Conservation (phyloP, 2,113 vertebrate species). For the Sardina pilchardus region DNA sequence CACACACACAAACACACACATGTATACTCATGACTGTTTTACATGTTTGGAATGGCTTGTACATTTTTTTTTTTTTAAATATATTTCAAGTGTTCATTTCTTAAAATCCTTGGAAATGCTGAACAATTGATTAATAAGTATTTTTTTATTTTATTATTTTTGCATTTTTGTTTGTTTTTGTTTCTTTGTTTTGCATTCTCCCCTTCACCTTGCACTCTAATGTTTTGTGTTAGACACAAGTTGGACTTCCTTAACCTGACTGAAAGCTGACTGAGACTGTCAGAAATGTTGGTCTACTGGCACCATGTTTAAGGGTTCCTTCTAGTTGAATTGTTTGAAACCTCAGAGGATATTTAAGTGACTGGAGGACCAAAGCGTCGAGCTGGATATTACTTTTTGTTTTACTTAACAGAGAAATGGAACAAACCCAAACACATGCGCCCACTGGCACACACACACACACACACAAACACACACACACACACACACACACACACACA, state of each 20-base stretch:
- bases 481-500: background rate
- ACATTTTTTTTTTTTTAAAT: slow-evolving; percentile 40
- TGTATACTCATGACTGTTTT: slow-evolving; percentile 39
- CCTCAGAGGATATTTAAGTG: slow-evolving; percentile 31
- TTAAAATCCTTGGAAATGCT: background rate
- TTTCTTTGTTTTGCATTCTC: slow-evolving; percentile 12
- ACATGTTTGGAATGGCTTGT: slow-evolving; percentile 56
- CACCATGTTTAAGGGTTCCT: background rate
- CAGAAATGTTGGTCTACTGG: background rate
- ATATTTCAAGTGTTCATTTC: slow-evolving; percentile 32
- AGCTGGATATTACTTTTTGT: slow-evolving; percentile 26
- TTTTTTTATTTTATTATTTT: slow-evolving; percentile 33
- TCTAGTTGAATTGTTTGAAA: slow-evolving; percentile 9
- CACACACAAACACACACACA: background rate
- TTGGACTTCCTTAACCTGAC: background rate
- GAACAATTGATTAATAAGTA: background rate
- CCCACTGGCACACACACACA: slow-evolving; percentile 25
- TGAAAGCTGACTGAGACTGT: background rate
- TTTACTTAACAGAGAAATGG: background rate
- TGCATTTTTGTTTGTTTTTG: slow-evolving; percentile 30
- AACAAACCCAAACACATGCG: background rate
- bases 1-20: slow-evolving; percentile 32
- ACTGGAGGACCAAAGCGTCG: slow-evolving; percentile 39
- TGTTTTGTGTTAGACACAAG: background rate
- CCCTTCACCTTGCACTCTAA: background rate